Evolutionary conservation across 2,888 invertebrate species (phyloP).

Genomic region (Noctua janthe): DNA sequence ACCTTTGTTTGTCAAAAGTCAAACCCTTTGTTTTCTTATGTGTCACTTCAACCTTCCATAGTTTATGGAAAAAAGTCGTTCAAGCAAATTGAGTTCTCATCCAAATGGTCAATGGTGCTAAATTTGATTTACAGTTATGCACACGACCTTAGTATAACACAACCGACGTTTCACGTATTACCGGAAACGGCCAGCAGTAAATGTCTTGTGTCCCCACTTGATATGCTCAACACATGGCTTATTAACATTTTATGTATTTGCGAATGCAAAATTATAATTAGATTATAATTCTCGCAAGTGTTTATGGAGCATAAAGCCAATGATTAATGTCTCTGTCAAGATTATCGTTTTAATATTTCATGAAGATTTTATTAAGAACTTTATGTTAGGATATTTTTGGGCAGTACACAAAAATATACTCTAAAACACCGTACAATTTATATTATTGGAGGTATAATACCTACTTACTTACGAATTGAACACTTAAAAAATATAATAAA

Average conservation of each 20-base stretch:
- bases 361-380: slow-evolving; percentile 2
- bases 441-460: not conserved
- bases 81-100: slow-evolving; percentile 14
- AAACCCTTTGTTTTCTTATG: slow-evolving; percentile 64
- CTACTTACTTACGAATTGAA: not conserved
- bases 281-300: slow-evolving; percentile 45
- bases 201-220: slow-evolving; percentile 56
- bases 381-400: slow-evolving; percentile 6
- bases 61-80: slow-evolving; percentile 12
- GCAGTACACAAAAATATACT: not conserved
- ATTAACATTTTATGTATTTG: slow-evolving; percentile 48
- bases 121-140: slow-evolving; percentile 49
- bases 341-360: slow-evolving; percentile 21
- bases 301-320: slow-evolving; percentile 52
- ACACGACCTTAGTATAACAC: slow-evolving; percentile 49
- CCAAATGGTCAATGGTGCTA: slow-evolving; percentile 28
- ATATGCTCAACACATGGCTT: slow-evolving; percentile 50
- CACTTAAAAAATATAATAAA: slow-evolving; percentile 32
- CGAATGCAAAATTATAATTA: slow-evolving; percentile 52
- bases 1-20: slow-evolving; percentile 76
- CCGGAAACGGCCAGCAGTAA: slow-evolving; percentile 62
- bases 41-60: slow-evolving; percentile 24
- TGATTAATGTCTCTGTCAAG: slow-evolving; percentile 46
- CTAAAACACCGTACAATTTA: not conserved
- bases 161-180: slow-evolving; percentile 52